Evolutionary conservation across 2,888 invertebrate genomes (phyloP).

Genomic region (Uropetala carovei): DNA sequence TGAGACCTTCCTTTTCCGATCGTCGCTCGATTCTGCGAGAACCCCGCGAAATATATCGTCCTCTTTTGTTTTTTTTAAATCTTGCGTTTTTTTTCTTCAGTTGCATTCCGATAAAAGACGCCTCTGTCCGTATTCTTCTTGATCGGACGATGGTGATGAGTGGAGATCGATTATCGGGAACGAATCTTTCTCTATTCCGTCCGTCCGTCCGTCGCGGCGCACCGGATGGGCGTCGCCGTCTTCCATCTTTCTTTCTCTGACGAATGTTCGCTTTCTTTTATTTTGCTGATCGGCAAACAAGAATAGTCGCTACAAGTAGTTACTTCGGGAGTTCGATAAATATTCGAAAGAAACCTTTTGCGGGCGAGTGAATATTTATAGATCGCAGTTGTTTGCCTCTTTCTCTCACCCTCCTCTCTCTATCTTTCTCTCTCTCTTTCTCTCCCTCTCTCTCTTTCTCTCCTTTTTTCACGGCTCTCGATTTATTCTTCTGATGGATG

Average conservation of each 20-base stretch:
- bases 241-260: neutral
- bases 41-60: neutral
- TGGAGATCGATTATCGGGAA: neutral
- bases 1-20: neutral
- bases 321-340: neutral
- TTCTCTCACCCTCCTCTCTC: neutral
- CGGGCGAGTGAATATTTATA: constrained; percentile 24
- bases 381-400: neutral
- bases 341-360: neutral
- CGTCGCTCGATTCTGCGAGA: neutral
- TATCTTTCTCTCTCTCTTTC: neutral
- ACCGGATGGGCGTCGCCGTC: constrained; percentile 22
- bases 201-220: neutral
- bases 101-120: neutral
- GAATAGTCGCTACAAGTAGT: too few relatives aligned
- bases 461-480: neutral
- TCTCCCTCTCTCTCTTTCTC: neutral
- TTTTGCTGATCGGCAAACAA: neutral
- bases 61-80: neutral
- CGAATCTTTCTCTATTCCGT: neutral
- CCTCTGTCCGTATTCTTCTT: neutral
- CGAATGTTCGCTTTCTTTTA: neutral
- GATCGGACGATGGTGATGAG: neutral
- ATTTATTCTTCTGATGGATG: neutral
- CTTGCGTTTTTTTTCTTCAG: neutral